phyloP scores from a whole-genome alignment of 1,140 invertebrate genomes.

The Schlechtendalia chinensis region DNA sequence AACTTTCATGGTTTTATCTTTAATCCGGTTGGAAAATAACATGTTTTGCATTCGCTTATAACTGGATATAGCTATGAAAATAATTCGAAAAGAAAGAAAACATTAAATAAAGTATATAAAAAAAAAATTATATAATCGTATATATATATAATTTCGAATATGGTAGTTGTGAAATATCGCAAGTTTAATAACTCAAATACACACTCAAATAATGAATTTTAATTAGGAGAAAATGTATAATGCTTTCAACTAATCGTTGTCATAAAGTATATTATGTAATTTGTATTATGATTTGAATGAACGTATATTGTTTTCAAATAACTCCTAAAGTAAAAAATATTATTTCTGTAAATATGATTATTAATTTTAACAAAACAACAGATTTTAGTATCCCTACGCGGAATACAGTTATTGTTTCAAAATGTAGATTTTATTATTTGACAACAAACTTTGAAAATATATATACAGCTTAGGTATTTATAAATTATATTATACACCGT shows the following conservation, averaged over 20 bases:
- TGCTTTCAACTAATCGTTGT: neutral
- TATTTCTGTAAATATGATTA: neutral
- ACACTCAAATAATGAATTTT: neutral
- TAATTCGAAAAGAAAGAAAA: neutral
- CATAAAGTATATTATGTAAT: neutral
- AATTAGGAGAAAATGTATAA: neutral
- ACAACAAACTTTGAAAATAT: neutral
- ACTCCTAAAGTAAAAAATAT: neutral
- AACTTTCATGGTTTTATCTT: no score
- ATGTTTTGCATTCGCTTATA: neutral
- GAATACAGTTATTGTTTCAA: slow-evolving; percentile 54
- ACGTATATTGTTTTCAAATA: neutral
- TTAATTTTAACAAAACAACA: no score
- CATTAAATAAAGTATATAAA: neutral
- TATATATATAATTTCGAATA: no score
- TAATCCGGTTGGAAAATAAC: neutral
- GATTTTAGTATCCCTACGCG: no score
- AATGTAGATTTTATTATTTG: neutral
- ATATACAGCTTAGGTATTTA: no score
- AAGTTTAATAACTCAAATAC: neutral
- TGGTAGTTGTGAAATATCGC: no score
- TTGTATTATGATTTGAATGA: neutral
- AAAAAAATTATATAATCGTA: no score
- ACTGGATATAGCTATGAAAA: neutral
- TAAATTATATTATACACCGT: no score